Conservation (phyloP, 2,888 invertebrate species). For the Drosophila infuscata region DNA sequence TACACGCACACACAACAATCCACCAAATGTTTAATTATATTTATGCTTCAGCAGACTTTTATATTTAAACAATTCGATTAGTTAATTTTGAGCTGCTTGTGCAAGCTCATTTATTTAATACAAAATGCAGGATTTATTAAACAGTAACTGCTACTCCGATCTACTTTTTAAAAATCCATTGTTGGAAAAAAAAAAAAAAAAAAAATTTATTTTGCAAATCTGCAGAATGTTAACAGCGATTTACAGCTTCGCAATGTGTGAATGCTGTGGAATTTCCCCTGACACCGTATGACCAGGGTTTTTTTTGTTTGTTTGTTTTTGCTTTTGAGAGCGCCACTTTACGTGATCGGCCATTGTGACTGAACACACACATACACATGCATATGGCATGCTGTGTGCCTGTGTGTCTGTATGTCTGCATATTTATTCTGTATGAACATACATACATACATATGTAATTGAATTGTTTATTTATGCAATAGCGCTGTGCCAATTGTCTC, state of each 20-base stretch:
- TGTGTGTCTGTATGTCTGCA: neutral
- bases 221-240: conserved; percentile 1
- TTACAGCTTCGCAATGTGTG: neutral
- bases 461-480: conserved; percentile 39
- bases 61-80: neutral
- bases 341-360: conserved; percentile 48
- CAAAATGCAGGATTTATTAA: neutral
- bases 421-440: conserved; percentile 14
- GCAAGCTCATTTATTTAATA: too few species aligned
- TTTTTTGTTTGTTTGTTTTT: conserved; percentile 1
- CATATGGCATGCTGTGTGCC: neutral
- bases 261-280: conserved; percentile 10
- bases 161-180: neutral
- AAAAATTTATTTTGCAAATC: neutral
- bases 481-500: conserved; percentile 24
- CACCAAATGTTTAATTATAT: neutral
- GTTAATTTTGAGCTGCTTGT: neutral
- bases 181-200: neutral
- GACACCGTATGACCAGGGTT: neutral
- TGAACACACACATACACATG: conserved; percentile 15
- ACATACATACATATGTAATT: conserved; percentile 10
- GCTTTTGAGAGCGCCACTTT: conserved; percentile 33
- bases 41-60: neutral
- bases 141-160: neutral
- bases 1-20: neutral